phyloP scores from a whole-genome alignment of 1,140 invertebrate genomes.

The Eupeodes corollae region DNA sequence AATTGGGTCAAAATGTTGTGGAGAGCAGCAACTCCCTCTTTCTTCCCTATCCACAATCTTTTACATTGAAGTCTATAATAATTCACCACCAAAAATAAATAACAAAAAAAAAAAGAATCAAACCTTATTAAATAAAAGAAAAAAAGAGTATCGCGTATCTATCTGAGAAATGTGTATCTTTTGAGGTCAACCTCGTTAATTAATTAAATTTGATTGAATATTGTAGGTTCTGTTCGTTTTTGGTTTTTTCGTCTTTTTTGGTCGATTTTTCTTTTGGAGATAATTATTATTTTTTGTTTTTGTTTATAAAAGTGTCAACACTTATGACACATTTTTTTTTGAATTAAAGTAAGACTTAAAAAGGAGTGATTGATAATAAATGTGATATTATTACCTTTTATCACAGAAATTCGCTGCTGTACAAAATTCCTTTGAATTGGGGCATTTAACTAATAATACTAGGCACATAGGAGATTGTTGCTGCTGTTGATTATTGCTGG shows the following conservation, averaged over 20 bases:
- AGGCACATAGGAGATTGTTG: slow-evolving; percentile 37
- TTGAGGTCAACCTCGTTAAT: no score
- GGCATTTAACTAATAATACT: slow-evolving; percentile 39
- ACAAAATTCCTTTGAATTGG: slow-evolving; percentile 38
- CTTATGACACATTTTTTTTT: no score
- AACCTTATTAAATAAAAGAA: not conserved
- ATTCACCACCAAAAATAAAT: not conserved
- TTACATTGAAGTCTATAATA: no score
- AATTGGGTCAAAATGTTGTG: no score
- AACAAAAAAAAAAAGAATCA: not conserved
- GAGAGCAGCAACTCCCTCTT: not conserved
- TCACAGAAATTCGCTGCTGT: slow-evolving; percentile 35
- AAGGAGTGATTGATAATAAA: no score
- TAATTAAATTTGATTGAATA: no score
- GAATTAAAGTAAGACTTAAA: no score
- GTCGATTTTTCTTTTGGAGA: not conserved
- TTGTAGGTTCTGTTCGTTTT: no score
- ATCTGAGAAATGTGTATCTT: no score
- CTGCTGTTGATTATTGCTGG: slow-evolving; percentile 21
- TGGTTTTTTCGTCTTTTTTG: no score
- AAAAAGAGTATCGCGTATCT: not conserved
- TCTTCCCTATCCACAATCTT: not conserved
- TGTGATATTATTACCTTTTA: slow-evolving; percentile 29
- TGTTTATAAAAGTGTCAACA: no score
- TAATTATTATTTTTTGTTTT: not conserved